Evolutionary conservation across 2,113 vertebrate species (phyloP).

Genomic region (Probosciger aterrimus): DNA sequence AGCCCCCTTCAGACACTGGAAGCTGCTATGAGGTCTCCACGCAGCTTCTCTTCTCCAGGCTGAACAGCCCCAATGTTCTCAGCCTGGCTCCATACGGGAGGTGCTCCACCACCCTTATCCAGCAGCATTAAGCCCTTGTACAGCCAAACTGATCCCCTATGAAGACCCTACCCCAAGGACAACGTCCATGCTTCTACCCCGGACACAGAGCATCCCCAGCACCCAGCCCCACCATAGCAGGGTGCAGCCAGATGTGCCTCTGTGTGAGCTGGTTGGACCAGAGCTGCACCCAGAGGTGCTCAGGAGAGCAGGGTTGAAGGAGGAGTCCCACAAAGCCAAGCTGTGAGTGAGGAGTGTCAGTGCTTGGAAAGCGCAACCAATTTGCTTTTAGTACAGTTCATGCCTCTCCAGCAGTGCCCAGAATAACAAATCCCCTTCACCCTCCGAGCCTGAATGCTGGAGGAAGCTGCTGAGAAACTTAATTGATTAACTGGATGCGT

Average conservation of each 20-base stretch:
- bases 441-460: constrained; percentile 39
- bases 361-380: constrained; percentile 48
- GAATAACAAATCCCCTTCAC: constrained; percentile 59
- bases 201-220: not conserved
- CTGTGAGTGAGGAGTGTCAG: constrained; percentile 22
- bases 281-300: not conserved
- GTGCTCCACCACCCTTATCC: not conserved
- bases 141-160: not conserved
- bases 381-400: constrained; percentile 60
- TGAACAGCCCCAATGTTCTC: not conserved
- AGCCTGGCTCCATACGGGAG: not conserved
- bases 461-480: constrained; percentile 64
- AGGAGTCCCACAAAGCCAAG: not conserved
- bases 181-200: not conserved
- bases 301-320: not conserved
- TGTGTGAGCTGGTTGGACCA: not conserved
- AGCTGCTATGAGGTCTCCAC: not conserved
- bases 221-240: not conserved
- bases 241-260: not conserved
- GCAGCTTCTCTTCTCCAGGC: not conserved
- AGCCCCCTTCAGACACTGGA: not conserved
- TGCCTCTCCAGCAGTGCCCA: constrained; percentile 44
- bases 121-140: not conserved
- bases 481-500: constrained; percentile 60
- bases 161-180: not conserved